Percentiles rank a stretch among this genome's conserved stretches.
Conservation (phyloP, 2,113 vertebrate species). For the Procapra przewalskii region DNA sequence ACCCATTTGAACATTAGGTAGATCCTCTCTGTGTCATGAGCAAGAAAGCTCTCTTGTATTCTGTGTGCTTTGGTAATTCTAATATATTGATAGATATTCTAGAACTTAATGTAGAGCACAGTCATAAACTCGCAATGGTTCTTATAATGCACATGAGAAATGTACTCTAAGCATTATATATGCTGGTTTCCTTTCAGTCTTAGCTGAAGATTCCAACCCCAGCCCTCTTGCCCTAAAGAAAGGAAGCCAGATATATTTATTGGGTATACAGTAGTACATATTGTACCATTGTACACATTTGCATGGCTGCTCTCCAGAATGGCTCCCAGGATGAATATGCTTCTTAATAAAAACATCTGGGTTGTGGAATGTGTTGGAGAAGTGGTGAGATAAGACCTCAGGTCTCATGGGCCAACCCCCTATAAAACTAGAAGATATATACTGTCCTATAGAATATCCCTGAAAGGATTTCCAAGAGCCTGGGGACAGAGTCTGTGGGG, state of each 20-base stretch:
- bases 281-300: background rate
- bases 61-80: background rate
- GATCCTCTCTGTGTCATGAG: background rate
- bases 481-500: background rate
- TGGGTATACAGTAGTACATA: background rate
- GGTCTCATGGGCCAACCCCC: background rate
- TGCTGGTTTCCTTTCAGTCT: background rate
- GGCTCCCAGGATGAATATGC: background rate
- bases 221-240: background rate
- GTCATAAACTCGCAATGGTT: background rate
- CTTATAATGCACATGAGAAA: background rate
- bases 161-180: background rate
- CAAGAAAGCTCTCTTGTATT: background rate
- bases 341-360: background rate
- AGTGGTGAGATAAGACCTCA: background rate
- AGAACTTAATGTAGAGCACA: background rate
- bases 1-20: background rate
- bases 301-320: background rate
- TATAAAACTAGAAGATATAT: background rate
- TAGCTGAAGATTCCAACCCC: background rate
- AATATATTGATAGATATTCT: background rate
- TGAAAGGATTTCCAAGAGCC: background rate
- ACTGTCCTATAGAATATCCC: background rate
- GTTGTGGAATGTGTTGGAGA: background rate
- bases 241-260: background rate